Evolutionary conservation across 1,140 invertebrate species (phyloP), one percentile per base, ranked within the genome.

Genomic region (Dermatophagoides farinae): DNA sequence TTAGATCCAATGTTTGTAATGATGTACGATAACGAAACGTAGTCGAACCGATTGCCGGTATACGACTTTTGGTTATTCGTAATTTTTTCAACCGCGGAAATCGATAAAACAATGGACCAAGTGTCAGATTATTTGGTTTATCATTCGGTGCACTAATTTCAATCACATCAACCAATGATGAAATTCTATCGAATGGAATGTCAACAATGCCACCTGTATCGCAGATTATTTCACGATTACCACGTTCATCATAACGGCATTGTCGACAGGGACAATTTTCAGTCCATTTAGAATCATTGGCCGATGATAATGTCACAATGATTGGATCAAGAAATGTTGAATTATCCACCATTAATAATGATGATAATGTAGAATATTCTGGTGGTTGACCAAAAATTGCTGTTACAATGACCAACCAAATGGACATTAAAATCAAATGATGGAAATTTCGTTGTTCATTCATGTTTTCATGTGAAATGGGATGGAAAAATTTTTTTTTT

Each of bases 41-140:
- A 66, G 83, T 78, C 59, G 79, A 77, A 0, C 85, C 84, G 61
- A 88, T 82, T 11, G 82, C 81, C 0, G 84, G 83, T 8, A 88
- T 73, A 67, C 82, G 82, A 0, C 82, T 85, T 61, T 80, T 76
- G 1, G 79, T 79, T 41, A 88, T 84, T 65, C 80, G 80, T 1
- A 88, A 71, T 69, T 85, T 81, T 70, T 82, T 78, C 25, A 88
- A 72, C 50, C 79, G 75, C 44, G 72, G 72, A 68, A 84, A 84
- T 57, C 77, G 74, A n/a, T 77, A 75, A 70, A 84, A 83, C 43
- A 84, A 78, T 39, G 83, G 78, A 4, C 83, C 82, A 61, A 86
- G 82, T 1, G 81, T 82, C 12, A 86, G 73, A 51, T 73, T 71
- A 69, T 86, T 86, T 14, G 75, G 75, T 61, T 74, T 71, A 41